These are phyloP conservation scores for Hirtodrosophila alboralis DNA, from an alignment of 2,888 invertebrate genomes.

Conservation along the genomic window DNA sequence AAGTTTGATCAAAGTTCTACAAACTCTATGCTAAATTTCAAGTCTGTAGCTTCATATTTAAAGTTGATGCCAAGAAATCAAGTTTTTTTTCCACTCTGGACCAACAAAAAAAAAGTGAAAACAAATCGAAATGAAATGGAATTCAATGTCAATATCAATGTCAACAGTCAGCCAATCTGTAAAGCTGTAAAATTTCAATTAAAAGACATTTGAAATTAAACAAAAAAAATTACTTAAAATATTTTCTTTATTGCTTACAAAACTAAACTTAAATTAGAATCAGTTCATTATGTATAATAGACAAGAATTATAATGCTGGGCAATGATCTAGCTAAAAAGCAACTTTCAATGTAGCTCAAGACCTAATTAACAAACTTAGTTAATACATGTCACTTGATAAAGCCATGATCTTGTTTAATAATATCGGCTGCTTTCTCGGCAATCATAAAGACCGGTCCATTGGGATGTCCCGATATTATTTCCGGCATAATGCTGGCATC, in stretches of 20 bases:
- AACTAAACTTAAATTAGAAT: constrained; percentile 66
- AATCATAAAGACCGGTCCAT: constrained; percentile 86
- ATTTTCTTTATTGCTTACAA: constrained; percentile 46
- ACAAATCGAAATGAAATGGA: neutral
- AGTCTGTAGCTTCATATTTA: no score
- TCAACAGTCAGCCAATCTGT: no score
- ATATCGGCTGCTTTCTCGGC: constrained; percentile 86
- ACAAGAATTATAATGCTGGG: constrained; percentile 9
- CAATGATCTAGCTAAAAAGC: constrained; percentile 25
- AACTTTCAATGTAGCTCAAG: constrained; percentile 4
- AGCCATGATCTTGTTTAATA: constrained; percentile 85
- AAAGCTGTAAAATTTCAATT: no score
- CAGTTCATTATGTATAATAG: constrained; percentile 63
- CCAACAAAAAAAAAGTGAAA: no score
- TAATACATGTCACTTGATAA: constrained; percentile 64
- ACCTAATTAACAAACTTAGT: neutral
- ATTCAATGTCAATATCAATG: no score
- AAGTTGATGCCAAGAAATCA: no score
- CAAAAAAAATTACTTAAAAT: constrained; percentile 30
- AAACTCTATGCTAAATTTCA: no score
- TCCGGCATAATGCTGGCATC: constrained; percentile 86
- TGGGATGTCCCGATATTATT: constrained; percentile 86
- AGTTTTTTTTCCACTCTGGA: no score
- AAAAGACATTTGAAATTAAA: neutral
- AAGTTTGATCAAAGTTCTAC: no score